Conservation (phyloP, 2,113 vertebrate species). For the Anhinga rufa region DNA sequence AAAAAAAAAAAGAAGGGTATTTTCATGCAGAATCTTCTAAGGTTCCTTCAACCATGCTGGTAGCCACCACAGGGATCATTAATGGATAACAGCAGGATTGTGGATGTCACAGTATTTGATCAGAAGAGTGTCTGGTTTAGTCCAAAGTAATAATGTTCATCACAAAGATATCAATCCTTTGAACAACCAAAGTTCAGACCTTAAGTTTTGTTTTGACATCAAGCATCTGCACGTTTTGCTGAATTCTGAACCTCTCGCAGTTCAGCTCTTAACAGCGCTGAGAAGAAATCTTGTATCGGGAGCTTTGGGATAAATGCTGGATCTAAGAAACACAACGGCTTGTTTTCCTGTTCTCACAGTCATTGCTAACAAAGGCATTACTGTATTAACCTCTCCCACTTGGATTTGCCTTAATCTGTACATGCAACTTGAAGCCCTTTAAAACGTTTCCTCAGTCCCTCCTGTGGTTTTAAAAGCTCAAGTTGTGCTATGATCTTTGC, state of each 20-base stretch:
- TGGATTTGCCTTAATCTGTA: not conserved
- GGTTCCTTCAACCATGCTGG: not conserved
- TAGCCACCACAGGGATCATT: not conserved
- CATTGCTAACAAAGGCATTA: not conserved
- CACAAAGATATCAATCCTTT: not conserved
- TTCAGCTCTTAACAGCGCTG: not conserved
- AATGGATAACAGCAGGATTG: accelerated
- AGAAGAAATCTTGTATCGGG: not conserved
- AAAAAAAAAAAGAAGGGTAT: too few relatives aligned
- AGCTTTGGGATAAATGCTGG: not conserved
- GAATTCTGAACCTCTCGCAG: not conserved
- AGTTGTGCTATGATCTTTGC: not conserved
- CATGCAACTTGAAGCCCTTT: not conserved
- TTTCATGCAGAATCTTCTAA: not conserved
- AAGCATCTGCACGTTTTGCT: not conserved
- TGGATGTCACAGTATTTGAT: not conserved
- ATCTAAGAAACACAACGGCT: not conserved
- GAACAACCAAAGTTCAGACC: not conserved
- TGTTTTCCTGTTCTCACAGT: not conserved
- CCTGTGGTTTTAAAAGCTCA: slow-evolving; percentile 9
- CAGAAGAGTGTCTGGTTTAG: not conserved
- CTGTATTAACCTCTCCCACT: slow-evolving; percentile 12
- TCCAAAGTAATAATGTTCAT: not conserved
- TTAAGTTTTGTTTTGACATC: not conserved
- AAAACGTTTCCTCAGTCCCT: not conserved